Percentiles rank a stretch among this genome's conserved stretches.
Conservation (phyloP, 1,140 invertebrate genomes). For the Maniola jurtina region DNA sequence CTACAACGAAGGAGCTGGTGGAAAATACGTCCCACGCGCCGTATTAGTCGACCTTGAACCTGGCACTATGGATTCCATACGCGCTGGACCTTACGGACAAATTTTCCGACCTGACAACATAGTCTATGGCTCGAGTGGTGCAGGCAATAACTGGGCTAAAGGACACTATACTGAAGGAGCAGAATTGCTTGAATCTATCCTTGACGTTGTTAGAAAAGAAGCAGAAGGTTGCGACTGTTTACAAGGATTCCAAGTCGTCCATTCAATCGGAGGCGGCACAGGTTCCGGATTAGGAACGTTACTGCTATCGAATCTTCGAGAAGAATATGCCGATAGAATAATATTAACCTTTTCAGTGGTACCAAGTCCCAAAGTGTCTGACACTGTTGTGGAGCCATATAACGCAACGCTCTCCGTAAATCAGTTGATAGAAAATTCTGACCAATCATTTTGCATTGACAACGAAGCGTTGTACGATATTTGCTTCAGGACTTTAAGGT, state of each 20-base stretch:
- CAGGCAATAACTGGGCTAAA: slow-evolving; percentile 92
- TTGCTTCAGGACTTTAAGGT: slow-evolving; percentile 91
- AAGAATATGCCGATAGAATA: slow-evolving; percentile 89
- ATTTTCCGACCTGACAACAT: slow-evolving; percentile 95
- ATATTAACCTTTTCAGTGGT: slow-evolving; percentile 92
- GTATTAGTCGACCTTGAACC: slow-evolving; percentile 93
- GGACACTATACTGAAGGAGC: slow-evolving; percentile 97
- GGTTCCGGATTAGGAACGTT: slow-evolving; percentile 89
- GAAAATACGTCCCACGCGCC: slow-evolving; percentile 93
- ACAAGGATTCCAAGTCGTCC: slow-evolving; percentile 83
- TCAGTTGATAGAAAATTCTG: slow-evolving; percentile 87
- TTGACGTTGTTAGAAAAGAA: slow-evolving; percentile 94
- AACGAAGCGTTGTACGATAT: slow-evolving; percentile 88
- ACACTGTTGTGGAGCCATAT: slow-evolving; percentile 94
- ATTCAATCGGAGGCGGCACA: slow-evolving; percentile 89
- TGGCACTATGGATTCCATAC: slow-evolving; percentile 89
- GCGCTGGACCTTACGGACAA: slow-evolving; percentile 88
- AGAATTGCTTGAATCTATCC: slow-evolving; percentile 91
- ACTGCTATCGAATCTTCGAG: slow-evolving; percentile 82
- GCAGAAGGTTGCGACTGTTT: slow-evolving; percentile 91
- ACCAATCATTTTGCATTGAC: slow-evolving; percentile 80
- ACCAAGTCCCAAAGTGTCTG: slow-evolving; percentile 88
- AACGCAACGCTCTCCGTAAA: slow-evolving; percentile 88
- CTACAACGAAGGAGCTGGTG: slow-evolving; percentile 90
- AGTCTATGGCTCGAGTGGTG: slow-evolving; percentile 82